A percentile compares a stretch with the other conserved stretches of the same genome.
phyloP scores from a whole-genome alignment of 2,888 invertebrate species.

The Nebria salina region DNA sequence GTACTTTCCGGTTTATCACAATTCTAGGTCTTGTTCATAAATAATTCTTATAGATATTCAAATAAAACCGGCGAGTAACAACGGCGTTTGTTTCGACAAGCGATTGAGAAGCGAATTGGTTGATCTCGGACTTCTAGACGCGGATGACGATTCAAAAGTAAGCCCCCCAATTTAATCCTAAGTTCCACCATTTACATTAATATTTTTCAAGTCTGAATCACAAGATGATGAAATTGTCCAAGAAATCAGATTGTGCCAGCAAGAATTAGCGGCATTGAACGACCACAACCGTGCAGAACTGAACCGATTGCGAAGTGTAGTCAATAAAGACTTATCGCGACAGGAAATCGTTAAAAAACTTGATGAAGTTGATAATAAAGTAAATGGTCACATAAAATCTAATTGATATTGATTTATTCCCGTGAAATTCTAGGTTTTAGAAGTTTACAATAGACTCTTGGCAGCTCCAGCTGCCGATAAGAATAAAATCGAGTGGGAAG shows the following conservation, averaged over 20 bases:
- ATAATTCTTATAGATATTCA: constrained; percentile 22
- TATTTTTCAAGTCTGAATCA: constrained; percentile 54
- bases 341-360: constrained; percentile 59
- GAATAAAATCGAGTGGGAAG: constrained; percentile 43
- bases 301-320: constrained; percentile 59
- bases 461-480: constrained; percentile 84
- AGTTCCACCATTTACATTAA: background rate
- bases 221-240: constrained; percentile 88
- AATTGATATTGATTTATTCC: constrained; percentile 7
- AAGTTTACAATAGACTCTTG: constrained; percentile 84
- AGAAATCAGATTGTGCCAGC: constrained; percentile 88
- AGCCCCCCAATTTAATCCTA: constrained; percentile 50
- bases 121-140: constrained; percentile 84
- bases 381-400: constrained; percentile 42
- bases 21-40: background rate
- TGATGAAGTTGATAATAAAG: constrained; percentile 59
- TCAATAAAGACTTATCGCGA: constrained; percentile 55
- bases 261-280: constrained; percentile 79
- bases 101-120: constrained; percentile 86
- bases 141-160: constrained; percentile 72
- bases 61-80: constrained; percentile 26
- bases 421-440: constrained; percentile 68
- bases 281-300: constrained; percentile 83
- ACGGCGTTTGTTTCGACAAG: constrained; percentile 81
- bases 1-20: background rate